Evolutionary conservation across 2,888 invertebrate genomes (phyloP).

Genomic region (Steromphala cineraria): DNA sequence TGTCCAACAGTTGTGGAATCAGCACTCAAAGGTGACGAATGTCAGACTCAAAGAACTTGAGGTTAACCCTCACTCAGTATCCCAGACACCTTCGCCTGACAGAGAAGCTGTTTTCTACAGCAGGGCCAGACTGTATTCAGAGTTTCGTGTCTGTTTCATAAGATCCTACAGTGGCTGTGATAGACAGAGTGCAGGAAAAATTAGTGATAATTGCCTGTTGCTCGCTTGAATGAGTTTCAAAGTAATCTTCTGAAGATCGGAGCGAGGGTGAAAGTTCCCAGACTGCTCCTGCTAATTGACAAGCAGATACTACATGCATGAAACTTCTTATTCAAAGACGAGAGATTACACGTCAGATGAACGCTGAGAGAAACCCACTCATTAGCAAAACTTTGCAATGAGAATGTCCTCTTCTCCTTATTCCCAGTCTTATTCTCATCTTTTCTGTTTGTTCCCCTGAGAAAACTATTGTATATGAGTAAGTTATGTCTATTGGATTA

Average conservation of each 20-base stretch:
- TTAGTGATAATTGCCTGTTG: constrained; percentile 4
- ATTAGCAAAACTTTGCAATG: background rate
- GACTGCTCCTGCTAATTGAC: background rate
- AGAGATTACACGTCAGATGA: background rate
- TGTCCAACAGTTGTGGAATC: too few relatives aligned
- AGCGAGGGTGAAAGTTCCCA: background rate
- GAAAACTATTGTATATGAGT: too few relatives aligned
- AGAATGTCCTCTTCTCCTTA: background rate
- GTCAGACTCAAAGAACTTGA: too few relatives aligned
- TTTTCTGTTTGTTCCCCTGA: too few relatives aligned
- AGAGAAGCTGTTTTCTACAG: background rate
- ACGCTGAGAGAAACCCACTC: background rate
- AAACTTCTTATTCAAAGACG: background rate
- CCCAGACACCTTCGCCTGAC: too few relatives aligned
- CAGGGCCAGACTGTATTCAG: background rate
- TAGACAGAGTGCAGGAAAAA: background rate
- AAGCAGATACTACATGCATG: background rate
- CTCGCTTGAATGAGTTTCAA: background rate
- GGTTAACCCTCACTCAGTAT: too few relatives aligned
- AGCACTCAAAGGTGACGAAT: too few relatives aligned
- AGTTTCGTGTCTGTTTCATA: background rate
- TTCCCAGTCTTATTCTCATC: background rate
- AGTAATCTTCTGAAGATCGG: background rate
- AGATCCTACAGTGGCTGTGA: background rate
- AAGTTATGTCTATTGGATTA: too few relatives aligned